These are phyloP conservation scores for Cebus imitator DNA, from an alignment of 2,113 vertebrate genomes.

Conservation along the genomic window DNA sequence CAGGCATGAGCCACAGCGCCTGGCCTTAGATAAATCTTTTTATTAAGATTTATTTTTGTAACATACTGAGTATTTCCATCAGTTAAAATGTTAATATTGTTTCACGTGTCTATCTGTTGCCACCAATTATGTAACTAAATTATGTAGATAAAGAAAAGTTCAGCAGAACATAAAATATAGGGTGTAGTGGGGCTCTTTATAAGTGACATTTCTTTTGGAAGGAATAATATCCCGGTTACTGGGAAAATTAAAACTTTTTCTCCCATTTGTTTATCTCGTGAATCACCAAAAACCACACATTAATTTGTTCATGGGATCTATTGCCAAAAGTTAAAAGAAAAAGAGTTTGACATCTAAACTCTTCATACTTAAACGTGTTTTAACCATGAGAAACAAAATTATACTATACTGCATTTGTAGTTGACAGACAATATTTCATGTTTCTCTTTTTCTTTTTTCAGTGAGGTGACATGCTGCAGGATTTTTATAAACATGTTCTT, in stretches of 20 bases:
- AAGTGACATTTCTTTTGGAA: not conserved
- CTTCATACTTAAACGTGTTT: not conserved
- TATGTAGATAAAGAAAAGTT: not conserved
- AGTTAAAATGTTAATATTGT: not conserved
- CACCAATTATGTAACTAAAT: not conserved
- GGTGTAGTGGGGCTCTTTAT: not conserved
- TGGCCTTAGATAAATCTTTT: not conserved
- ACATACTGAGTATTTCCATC: not conserved
- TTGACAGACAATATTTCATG: not conserved
- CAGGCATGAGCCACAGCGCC: too few species aligned
- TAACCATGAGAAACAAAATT: not conserved
- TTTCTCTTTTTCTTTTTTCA: not conserved
- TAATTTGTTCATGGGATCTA: not conserved
- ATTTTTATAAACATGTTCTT: slow-evolving; percentile 6
- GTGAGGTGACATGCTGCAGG: not conserved
- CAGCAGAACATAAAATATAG: not conserved
- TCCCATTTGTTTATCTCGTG: not conserved
- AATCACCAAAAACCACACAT: not conserved
- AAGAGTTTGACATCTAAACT: not conserved
- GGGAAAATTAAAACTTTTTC: not conserved
- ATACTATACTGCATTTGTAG: not conserved
- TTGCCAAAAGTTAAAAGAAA: not conserved
- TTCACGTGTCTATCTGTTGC: not conserved
- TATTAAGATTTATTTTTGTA: slow-evolving; percentile 17
- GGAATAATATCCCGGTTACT: not conserved